Percentiles rank a stretch among this genome's conserved stretches.
Conservation (phyloP, 92 coral and sea anemone genomes). For the Isaurus tuberculatus region DNA sequence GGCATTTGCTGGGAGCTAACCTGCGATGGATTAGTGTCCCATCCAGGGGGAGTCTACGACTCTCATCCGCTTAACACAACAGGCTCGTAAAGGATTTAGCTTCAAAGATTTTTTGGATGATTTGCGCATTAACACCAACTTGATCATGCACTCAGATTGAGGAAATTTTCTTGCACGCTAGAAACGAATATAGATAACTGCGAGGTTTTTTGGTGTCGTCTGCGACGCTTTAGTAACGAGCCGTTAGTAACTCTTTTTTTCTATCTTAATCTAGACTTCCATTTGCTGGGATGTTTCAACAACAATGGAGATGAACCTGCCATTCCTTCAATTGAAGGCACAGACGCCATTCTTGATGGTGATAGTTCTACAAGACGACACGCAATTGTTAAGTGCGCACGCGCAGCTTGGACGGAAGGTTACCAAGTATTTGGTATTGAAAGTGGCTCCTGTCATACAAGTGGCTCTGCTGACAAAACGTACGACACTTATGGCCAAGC, state of each 20-base stretch:
- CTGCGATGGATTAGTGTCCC: too few relatives aligned
- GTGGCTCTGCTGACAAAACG: neutral
- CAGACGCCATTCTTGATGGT: conserved; percentile 24
- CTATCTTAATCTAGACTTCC: conserved; percentile 8
- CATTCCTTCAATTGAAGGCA: neutral
- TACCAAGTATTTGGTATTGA: conserved; percentile 32
- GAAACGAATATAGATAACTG: too few relatives aligned
- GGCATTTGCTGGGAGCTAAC: too few relatives aligned
- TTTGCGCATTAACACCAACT: too few relatives aligned
- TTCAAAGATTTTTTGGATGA: too few relatives aligned
- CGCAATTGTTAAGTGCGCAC: conserved; percentile 40
- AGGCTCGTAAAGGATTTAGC: too few relatives aligned
- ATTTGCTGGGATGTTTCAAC: conserved; percentile 10
- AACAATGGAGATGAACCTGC: neutral
- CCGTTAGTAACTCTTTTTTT: neutral
- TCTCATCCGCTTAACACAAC: too few relatives aligned
- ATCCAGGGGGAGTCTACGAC: too few relatives aligned
- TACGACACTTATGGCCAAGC: neutral
- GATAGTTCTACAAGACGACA: neutral
- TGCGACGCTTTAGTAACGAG: neutral
- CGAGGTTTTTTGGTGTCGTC: too few relatives aligned
- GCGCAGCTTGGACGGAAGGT: conserved; percentile 32
- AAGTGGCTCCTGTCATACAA: neutral
- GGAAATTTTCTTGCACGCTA: too few relatives aligned
- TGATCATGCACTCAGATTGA: too few relatives aligned